phyloP scores from a whole-genome alignment of 2,797 vertebrate genomes.

The Hafferia zeledoni region DNA sequence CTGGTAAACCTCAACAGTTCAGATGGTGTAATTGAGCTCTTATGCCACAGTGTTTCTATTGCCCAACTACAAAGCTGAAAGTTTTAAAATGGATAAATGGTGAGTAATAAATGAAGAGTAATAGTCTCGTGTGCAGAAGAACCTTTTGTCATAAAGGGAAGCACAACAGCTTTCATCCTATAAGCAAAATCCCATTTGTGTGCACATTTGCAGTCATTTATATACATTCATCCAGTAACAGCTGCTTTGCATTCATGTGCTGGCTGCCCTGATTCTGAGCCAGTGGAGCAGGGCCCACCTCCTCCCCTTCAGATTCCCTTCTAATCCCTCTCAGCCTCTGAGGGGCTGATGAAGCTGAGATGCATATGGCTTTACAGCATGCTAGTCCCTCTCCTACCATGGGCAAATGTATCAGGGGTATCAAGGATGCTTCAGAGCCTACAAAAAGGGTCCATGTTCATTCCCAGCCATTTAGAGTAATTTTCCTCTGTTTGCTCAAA shows the following conservation, averaged over 20 bases:
- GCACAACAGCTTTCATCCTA: background rate
- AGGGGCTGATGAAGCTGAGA: background rate
- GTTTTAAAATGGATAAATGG: background rate
- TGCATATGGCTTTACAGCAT: background rate
- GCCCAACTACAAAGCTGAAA: background rate
- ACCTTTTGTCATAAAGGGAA: background rate
- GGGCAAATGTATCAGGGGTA: background rate
- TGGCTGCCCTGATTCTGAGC: background rate
- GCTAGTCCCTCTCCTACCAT: background rate
- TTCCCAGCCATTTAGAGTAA: background rate
- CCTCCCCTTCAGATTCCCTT: background rate
- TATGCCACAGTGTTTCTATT: background rate
- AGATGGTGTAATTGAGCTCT: background rate
- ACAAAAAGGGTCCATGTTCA: background rate
- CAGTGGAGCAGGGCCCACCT: background rate
- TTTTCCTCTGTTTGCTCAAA: background rate
- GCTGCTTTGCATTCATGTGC: background rate
- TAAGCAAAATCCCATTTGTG: background rate
- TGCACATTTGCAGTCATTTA: background rate
- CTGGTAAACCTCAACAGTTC: background rate
- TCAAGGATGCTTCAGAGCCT: background rate
- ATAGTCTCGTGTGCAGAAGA: background rate
- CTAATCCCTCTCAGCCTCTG: background rate
- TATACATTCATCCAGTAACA: background rate
- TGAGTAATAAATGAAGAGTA: background rate